Evolutionary conservation across 53 echinoderm and acorn worm genomes (phyloP), one percentile per base, ranked within the genome.

Genomic region (Antedon mediterranea): DNA sequence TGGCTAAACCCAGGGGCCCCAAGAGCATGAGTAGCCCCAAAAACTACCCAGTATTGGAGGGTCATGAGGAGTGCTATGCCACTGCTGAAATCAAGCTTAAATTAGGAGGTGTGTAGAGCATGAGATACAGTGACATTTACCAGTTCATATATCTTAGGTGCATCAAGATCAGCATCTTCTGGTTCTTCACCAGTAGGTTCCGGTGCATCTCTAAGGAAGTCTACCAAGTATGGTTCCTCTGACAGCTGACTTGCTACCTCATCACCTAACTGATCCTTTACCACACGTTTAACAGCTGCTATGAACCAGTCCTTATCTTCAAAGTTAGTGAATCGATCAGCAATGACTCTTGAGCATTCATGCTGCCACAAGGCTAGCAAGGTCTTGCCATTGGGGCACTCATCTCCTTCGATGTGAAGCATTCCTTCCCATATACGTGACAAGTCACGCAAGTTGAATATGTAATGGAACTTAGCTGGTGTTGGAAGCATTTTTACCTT

Each of bases 361-460:
- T 92, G 76, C 77, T 97, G 89, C 98, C 98, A 97, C 70, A 97
- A 84, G 13, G 91, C 88, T 27, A 97, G 78, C 30, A 92, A 34
- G 28, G 98, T 97, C 11, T 73, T 43, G 70, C 37, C 32, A 34
- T 92, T 91, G 27, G 74, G 71, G 70, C 98, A 97, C 43, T 97
- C 98, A 57, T 92, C 86, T 3, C 98, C 86, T 31, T 28, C 75
- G 42, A 97, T 81, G 71, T 92, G 85, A 43, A 97, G 85, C 98
- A 97, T 97, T 44, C 98, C 98, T 78, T 97, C 87, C 98, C 98
- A 97, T 80, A 97, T 92, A 74, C 98, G 98, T 75, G 98, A 97
- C 78, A 97, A 80, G 74, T 97, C 98, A 78, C 98, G 87, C 76
- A 92, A 79, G 72, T 97, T 92, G 87, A 97, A 92, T 84, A 97